A percentile compares a stretch with the other conserved stretches of the same genome.
These are phyloP conservation scores for Dromiciops gliroides DNA, from an alignment of 2,113 vertebrate species.

Conservation along the genomic window DNA sequence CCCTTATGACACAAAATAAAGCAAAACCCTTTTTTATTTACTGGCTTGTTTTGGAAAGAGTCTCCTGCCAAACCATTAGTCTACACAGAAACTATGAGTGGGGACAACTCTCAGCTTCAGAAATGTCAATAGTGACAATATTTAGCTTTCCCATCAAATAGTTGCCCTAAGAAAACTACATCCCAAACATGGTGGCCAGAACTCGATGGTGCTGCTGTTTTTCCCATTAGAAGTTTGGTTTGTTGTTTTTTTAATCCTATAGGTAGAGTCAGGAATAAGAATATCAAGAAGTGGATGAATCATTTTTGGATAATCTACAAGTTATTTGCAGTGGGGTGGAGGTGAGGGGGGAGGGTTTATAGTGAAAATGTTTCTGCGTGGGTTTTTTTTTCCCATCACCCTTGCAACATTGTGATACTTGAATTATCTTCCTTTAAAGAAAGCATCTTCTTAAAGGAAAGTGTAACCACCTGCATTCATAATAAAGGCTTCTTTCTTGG, in stretches of 20 bases:
- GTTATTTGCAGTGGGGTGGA: background rate
- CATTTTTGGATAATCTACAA: slow-evolving; percentile 22
- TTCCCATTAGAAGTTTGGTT: background rate
- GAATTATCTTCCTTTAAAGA: background rate
- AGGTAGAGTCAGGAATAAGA: background rate
- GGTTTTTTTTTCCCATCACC: background rate
- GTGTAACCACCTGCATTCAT: background rate
- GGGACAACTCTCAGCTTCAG: background rate
- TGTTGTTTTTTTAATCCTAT: too few species aligned
- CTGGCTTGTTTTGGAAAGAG: background rate
- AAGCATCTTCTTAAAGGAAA: background rate
- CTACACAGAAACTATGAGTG: background rate
- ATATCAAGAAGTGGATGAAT: background rate
- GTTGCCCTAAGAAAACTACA: background rate
- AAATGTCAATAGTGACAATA: background rate
- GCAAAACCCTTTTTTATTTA: background rate
- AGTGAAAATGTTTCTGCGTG: background rate
- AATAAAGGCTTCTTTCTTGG: slow-evolving; percentile 32
- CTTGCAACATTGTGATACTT: background rate
- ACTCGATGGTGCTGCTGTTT: background rate
- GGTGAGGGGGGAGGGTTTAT: background rate
- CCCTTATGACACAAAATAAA: background rate
- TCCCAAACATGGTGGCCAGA: background rate
- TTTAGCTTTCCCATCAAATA: background rate
- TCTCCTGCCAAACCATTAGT: slow-evolving; percentile 29